Base-by-base conservation (phyloP, 2,888 invertebrate species). In the Timema cristinae region DNA sequence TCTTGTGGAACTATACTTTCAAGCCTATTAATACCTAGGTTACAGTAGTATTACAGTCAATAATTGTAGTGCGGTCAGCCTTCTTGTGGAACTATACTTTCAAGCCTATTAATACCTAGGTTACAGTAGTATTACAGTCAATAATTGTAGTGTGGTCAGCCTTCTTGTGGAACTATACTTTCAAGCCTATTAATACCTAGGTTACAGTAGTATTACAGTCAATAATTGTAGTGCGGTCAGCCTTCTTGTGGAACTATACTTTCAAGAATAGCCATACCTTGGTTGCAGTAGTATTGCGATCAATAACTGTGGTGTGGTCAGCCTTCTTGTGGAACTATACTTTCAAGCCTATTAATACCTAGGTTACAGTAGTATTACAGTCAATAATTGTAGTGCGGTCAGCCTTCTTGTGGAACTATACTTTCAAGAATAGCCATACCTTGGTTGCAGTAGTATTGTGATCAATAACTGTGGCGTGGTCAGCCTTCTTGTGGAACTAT, bases 1-100 rank as follows among this genome's bases (percentile, higher is more conserved):
- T 91, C 81, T 95, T 94, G 80, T 94, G 93, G 81, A 97, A 97
- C 94, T 91, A n/a, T n/a, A n/a, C n/a, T n/a, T n/a, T n/a, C n/a
- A n/a, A n/a, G n/a, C n/a, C n/a, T n/a, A n/a, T n/a, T n/a, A n/a
- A n/a, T n/a, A n/a, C n/a, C n/a, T n/a, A n/a, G 0, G 88, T 90
- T 50, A 85, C 82, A 10, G 93, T 92, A 67, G 91, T 91, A 77
- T 92, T 93, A 72, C 92, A 86, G 77, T 93, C 92, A 51, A 90
- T 86, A 10, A 90, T 87, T 47, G 92, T 90, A 0, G 91, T 88
- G 78, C 92, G 92, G 79, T 95, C 95, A 74, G 91, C 91, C 82
- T 91, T 91, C 81, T 95, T 94, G 80, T 94, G 93, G 81, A 97
- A 97, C 76, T 94, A 92, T 2, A 97, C 90, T 81, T 96, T 32